Percentiles rank a stretch among this genome's conserved stretches.
Evolutionary conservation across 2,113 vertebrate species (phyloP).

Genomic region (Cisticola juncidis): DNA sequence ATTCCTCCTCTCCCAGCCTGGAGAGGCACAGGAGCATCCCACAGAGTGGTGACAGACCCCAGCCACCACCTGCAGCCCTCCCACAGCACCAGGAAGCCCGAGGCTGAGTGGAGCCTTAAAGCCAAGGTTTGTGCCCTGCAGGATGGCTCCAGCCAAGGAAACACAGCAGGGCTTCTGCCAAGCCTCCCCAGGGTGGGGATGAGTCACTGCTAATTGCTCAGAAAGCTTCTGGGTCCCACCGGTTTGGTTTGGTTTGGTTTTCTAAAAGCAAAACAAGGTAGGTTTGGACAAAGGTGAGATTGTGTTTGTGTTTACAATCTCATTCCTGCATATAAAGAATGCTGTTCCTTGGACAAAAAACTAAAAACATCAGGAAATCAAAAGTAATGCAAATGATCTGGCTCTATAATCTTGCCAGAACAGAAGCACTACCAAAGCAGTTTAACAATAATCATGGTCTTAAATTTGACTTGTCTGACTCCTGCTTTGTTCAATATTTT

Average conservation of each 20-base stretch:
- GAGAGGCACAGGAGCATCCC: neutral
- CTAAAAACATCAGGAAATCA: neutral
- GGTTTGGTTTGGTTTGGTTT: neutral
- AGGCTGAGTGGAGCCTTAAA: neutral
- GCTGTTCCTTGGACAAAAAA: neutral
- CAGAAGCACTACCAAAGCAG: neutral
- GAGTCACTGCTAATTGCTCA: constrained; percentile 4
- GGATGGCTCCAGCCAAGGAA: neutral
- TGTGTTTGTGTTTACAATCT: constrained; percentile 32
- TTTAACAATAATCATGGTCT: neutral
- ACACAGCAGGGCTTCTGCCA: neutral
- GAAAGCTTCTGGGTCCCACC: neutral
- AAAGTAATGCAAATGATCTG: constrained; percentile 1
- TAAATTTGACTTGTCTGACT: neutral
- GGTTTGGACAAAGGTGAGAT: neutral
- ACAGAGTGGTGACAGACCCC: neutral
- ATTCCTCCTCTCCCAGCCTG: rapidly evolving
- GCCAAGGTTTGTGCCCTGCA: neutral
- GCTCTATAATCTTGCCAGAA: neutral
- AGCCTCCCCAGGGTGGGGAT: neutral
- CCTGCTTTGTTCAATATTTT: neutral
- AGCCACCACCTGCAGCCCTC: neutral
- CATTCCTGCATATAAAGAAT: constrained; percentile 2
- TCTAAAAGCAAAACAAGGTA: neutral
- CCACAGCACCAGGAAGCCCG: neutral